Evolutionary conservation across 2,888 invertebrate species (phyloP).

Genomic region (Rotaria socialis): DNA sequence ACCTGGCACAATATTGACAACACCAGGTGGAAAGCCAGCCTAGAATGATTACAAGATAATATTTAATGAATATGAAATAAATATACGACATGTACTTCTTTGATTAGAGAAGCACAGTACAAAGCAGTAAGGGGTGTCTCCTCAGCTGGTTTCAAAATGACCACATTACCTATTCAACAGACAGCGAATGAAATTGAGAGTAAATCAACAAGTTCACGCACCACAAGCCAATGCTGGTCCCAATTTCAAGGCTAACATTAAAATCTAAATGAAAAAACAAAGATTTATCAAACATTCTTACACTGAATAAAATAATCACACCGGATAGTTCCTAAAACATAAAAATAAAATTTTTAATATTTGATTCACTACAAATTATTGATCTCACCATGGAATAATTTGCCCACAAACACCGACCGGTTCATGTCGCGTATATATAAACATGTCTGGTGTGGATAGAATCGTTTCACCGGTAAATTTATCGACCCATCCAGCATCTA

Average conservation of each 20-base stretch:
- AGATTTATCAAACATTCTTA: not conserved
- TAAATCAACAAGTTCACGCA: not conserved
- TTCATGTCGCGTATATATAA: constrained; percentile 70
- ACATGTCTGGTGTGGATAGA: constrained; percentile 72
- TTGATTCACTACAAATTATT: no score
- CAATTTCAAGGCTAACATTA: constrained; percentile 67
- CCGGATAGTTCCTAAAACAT: constrained; percentile 37
- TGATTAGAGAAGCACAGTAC: constrained; percentile 44
- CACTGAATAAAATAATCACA: not conserved
- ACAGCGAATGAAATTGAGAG: not conserved
- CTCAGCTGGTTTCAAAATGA: constrained; percentile 49
- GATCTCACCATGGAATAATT: constrained; percentile 59
- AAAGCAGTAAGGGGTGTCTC: constrained; percentile 49
- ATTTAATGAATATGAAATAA: not conserved
- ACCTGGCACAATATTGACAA: constrained; percentile 71
- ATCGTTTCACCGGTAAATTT: constrained; percentile 80
- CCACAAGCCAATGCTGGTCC: constrained; percentile 67
- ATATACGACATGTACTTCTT: constrained; percentile 52
- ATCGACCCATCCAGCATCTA: constrained; percentile 76
- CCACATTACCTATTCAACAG: constrained; percentile 42
- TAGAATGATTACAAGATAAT: constrained; percentile 55
- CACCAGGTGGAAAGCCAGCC: constrained; percentile 69
- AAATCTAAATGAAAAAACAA: no score
- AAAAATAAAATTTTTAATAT: no score
- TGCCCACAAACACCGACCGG: constrained; percentile 68